Evolutionary conservation across 2,888 invertebrate species (phyloP).

Genomic region (Spisula solida): DNA sequence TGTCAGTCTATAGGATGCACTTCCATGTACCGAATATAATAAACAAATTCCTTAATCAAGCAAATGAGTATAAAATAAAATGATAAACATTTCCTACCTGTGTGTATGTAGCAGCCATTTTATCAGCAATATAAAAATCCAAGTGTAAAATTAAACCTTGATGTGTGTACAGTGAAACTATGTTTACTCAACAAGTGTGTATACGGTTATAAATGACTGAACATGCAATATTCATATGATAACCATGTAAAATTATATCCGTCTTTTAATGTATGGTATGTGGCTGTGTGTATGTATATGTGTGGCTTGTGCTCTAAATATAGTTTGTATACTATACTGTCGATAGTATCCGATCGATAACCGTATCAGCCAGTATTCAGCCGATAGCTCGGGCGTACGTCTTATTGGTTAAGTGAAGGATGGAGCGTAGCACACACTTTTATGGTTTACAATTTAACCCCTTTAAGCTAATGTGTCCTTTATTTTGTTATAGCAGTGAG

Average conservation of each 20-base stretch:
- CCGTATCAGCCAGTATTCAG: no score
- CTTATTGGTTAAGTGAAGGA: no score
- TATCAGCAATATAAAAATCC: neutral
- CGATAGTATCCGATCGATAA: no score
- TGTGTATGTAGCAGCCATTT: conserved; percentile 29
- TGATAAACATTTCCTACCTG: conserved; percentile 2
- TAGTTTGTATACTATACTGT: no score
- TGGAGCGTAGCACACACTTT: no score
- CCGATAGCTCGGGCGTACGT: no score
- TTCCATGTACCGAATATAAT: neutral
- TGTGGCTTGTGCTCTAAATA: no score
- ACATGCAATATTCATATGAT: neutral
- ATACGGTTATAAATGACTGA: neutral
- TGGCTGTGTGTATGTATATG: no score
- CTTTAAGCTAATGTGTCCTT: no score
- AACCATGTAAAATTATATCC: neutral
- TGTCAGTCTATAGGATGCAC: neutral
- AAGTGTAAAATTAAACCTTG: neutral
- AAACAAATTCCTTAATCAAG: neutral
- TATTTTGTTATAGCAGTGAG: no score
- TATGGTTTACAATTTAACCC: no score
- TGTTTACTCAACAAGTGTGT: neutral
- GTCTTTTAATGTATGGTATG: neutral
- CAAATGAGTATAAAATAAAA: neutral
- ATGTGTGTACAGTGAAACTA: neutral